Base-by-base conservation (phyloP, 2,113 vertebrate species). In the Actinemys pallida region DNA sequence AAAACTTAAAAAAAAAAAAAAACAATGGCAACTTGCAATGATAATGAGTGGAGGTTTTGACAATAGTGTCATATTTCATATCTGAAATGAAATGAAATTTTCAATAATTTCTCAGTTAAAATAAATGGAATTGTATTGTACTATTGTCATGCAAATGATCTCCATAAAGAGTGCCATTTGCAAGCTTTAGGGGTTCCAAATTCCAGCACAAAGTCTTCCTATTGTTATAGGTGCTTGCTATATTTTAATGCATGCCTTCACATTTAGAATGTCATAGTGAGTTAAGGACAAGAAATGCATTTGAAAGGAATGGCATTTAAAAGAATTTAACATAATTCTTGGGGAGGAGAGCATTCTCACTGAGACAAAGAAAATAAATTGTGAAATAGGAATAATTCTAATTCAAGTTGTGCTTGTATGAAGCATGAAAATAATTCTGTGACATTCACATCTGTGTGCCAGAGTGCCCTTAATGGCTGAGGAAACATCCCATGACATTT, bases 21-120 rank as follows among this genome's bases (percentile, higher is more conserved):
- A 5, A 50, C 13, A 50, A 50, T 4, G 45, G 6, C 20, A 69
- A 80, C 84, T 94, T 81, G 7, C 49, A 0, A 82, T 84, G 39
- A 31, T 69, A 97, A 88, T 54, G 27, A 92, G 17, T 12, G 62
- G 29, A 80, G 52, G 3, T 89, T 95, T 95, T 92, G 76, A 95
- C 11, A 90, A n/a, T 31, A 88, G 3, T 49, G 47, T 93, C 79
- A 84, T 47, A 9, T 87, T 96, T 95, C 45, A 49, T 11, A 90
- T 79, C 3, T 92, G 72, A 94, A 87, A 83, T 88, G 86, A 91
- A 93, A 90, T 56, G 76, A 84, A 92, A 89, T 2, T 87, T 84
- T 59, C 59, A 42, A 50, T 56, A 83, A 91, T 91, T 93, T 4
- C 2, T 83, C 29, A 54, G 94, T 92, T 95, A 62, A 95, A 96